These are phyloP conservation scores for Cyphomyrus discorhynchus DNA, from an alignment of 2,113 vertebrate species.

Conservation along the genomic window DNA sequence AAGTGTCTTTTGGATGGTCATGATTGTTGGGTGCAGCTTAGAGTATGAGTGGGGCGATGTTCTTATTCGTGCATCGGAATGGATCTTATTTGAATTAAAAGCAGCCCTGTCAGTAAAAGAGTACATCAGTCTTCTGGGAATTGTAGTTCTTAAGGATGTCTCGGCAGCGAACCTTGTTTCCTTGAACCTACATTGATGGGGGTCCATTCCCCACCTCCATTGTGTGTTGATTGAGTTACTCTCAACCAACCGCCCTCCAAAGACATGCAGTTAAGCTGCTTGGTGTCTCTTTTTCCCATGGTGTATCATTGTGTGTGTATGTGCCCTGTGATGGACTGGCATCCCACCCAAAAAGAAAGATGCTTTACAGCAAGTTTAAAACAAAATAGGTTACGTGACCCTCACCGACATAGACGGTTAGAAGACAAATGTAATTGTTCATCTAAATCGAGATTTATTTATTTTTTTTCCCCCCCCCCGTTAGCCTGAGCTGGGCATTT, in stretches of 20 bases:
- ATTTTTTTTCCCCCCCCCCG: background rate
- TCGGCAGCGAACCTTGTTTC: background rate
- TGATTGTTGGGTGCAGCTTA: background rate
- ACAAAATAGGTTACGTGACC: background rate
- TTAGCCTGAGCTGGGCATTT: background rate
- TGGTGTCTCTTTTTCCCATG: background rate
- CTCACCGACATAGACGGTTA: background rate
- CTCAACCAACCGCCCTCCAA: background rate
- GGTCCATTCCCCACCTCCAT: background rate
- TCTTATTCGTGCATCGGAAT: background rate
- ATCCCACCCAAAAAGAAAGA: background rate
- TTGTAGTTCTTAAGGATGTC: background rate
- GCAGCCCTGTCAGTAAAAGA: background rate
- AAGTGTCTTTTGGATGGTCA: background rate
- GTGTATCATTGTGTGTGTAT: background rate
- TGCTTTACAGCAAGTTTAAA: background rate
- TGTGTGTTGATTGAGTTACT: background rate
- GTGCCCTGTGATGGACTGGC: background rate
- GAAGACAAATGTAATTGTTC: background rate
- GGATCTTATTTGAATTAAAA: background rate
- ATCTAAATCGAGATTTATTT: background rate
- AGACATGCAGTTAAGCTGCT: background rate
- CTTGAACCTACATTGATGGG: background rate
- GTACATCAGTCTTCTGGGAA: background rate
- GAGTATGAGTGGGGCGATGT: background rate